phyloP scores from a whole-genome alignment of 2,888 invertebrate species.

The Neuroscelio doddi region DNA sequence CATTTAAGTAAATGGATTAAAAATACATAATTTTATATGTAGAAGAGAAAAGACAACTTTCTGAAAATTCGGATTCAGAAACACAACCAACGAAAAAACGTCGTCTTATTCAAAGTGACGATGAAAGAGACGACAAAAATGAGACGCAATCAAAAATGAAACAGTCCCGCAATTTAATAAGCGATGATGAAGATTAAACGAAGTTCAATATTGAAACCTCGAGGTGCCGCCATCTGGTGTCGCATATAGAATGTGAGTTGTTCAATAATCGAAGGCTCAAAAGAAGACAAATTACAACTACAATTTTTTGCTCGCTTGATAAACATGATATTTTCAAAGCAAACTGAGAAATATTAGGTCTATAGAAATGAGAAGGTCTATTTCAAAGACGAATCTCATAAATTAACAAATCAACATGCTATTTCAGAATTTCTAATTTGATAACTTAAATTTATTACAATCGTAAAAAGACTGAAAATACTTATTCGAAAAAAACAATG shows the following conservation, averaged over 20 bases:
- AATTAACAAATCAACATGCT: too few relatives aligned
- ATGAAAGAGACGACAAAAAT: conserved; percentile 52
- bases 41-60: conserved; percentile 56
- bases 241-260: too few relatives aligned
- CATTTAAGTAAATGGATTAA: background rate
- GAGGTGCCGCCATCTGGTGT: conserved; percentile 30
- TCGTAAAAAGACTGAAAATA: too few relatives aligned
- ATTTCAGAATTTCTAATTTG: too few relatives aligned
- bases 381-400: too few relatives aligned
- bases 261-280: too few relatives aligned
- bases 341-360: background rate
- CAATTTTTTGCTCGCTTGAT: background rate
- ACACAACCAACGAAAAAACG: conserved; percentile 60
- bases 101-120: conserved; percentile 65
- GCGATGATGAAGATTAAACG: conserved; percentile 61
- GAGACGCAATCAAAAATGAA: conserved; percentile 39
- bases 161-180: conserved; percentile 49
- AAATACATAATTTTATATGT: conserved; percentile 44
- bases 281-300: too few relatives aligned
- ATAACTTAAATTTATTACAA: too few relatives aligned
- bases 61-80: conserved; percentile 57
- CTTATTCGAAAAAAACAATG: too few relatives aligned
- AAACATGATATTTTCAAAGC: background rate
- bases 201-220: conserved; percentile 5
- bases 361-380: background rate